Evolutionary conservation across 1,140 invertebrate genomes (phyloP), one percentile per base, ranked within the genome.

Genomic region (Trichonephila clavata): DNA sequence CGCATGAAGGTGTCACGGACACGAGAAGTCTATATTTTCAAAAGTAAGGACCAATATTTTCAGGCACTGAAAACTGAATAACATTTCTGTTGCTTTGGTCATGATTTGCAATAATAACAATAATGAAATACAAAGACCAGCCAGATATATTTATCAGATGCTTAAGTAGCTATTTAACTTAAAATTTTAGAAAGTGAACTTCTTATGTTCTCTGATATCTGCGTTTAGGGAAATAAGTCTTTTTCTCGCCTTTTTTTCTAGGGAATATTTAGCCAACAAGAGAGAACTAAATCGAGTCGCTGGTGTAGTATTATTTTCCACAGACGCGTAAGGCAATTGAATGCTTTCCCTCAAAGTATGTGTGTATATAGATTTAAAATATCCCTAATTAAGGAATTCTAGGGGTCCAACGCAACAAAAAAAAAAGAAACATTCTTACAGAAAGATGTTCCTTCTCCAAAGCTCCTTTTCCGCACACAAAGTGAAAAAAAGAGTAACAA

Each of bases 341-440:
- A 87, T 87, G 83, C 83, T 59, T 84, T 59, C 83, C 86, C 60
- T 65, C 86, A 87, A 65, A 87, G 61, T 63, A 63, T 63, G 8
- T 77, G 71, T 77, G 27, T 77, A 77, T 32, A 77, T 84, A 84
- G 50, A 14, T 84, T 21, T 24, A 32, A 59, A 84, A 60, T 21
- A 84, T 60, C 83, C 83, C 57, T 84, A 27, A 59, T 27, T 21
- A 21, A 20, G 50, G n/a, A 27, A 84, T 84, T 63, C 24, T 87
- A 87, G 86, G 86, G 86, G 86, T 87, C 86, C 86, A 87, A 87
- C 5, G 61, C 86, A 87, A 87, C 86, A 87, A 87, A n/a, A 63
- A 60, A 18, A 50, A 50, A 50, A 39, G 32, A 32, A 59, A 57
- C n/a, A 59, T 59, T 24, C 43, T 27, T 27, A 59, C 21, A 57